Base-by-base conservation (phyloP, 2,797 vertebrate genomes). In the Alca torda region DNA sequence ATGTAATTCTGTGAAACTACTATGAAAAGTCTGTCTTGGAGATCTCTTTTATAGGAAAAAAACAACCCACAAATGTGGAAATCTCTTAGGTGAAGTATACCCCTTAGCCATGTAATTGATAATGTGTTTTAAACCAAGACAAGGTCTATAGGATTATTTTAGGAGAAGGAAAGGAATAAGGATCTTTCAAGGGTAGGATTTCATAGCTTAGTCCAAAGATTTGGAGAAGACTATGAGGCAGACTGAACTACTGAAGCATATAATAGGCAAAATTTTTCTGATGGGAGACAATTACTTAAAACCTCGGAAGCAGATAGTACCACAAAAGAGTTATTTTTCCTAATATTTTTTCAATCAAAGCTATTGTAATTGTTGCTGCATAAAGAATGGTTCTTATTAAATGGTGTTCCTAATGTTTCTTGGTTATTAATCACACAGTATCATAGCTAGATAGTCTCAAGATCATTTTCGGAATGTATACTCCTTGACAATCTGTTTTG, bases 311-410 rank as follows among this genome's bases (percentile, higher is more conserved):
- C 35, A 92, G 69, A 50, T 64, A 81, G 13, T 39, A 64, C 16
- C n/a, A 72, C 53, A 82, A 51, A 74, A 51, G 28, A 80, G 43
- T 75, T 91, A 75, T 94, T 94, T 93, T 96, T 85, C 51, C 70
- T 78, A 80, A 73, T 89, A 31, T 43, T 93, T 95, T 96, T 94
- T 53, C 64, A 83, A 54, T 94, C 43, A 60, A 46, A 75, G 23
- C 23, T 79, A 60, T 69, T 74, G 45, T 61, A 95, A 87, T 92
- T 94, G 41, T 60, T 92, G 11, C 56, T 21, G 6, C 53, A 33
- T 82, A 75, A 96, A 89, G 63, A 91, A 96, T 75, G 10, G 39
- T 25, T 89, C 19, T 45, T 59, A 54, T 93, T 92, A 89, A 59
- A 68, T 31, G 28, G 17, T 43, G 46, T 45, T 83, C 24, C 56